Conservation (phyloP, 1,140 invertebrate genomes). For the Phenacoccus solenopsis region DNA sequence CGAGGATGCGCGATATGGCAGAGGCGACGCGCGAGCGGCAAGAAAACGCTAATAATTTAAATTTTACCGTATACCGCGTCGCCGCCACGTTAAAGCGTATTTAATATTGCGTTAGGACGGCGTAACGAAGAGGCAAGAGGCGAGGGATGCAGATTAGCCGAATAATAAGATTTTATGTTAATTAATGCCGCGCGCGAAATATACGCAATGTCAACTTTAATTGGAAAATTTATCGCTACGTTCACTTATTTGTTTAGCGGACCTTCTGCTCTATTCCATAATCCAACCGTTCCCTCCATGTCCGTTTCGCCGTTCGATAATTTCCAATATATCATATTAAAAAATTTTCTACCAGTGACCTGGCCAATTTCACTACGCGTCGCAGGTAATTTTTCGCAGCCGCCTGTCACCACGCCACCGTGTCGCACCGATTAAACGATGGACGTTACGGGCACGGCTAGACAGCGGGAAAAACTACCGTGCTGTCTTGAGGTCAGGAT, state of each 20-base stretch:
- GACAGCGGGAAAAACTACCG: too few species aligned
- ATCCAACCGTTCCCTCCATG: not conserved
- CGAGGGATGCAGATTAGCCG: constrained; percentile 9
- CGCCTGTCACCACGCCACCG: too few species aligned
- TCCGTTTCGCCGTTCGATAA: not conserved
- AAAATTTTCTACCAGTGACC: too few species aligned
- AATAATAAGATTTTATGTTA: constrained; percentile 18
- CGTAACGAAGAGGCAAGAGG: not conserved
- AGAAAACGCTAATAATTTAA: constrained; percentile 17
- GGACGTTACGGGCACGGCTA: too few species aligned
- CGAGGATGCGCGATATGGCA: not conserved
- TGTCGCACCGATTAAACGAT: too few species aligned
- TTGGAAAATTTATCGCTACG: constrained; percentile 15
- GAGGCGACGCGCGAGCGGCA: not conserved
- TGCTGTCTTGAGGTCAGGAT: too few species aligned
- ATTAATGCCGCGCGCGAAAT: constrained; percentile 15
- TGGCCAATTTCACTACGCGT: too few species aligned
- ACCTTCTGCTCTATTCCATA: constrained; percentile 13
- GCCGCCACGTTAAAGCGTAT: not conserved
- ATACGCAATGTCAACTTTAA: constrained; percentile 16
- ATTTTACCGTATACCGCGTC: constrained; percentile 4
- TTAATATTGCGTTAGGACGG: constrained; percentile 17
- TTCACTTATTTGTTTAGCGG: constrained; percentile 13
- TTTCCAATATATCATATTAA: not conserved
- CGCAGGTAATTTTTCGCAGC: too few species aligned